phyloP scores from a whole-genome alignment of 1,140 invertebrate genomes.

The Brachionus plicatilis region DNA sequence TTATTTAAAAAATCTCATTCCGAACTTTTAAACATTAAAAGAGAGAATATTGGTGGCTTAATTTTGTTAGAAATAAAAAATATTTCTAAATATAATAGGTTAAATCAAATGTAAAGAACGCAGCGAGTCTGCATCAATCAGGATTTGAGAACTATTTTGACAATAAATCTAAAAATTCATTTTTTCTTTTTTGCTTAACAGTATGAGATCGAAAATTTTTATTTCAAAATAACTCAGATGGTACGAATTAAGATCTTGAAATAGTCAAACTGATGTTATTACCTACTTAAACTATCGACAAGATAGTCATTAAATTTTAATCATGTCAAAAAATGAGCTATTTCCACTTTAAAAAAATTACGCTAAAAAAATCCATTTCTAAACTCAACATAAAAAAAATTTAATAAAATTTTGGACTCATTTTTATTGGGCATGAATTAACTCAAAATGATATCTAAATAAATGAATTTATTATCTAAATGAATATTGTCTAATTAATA shows the following conservation, averaged over 20 bases:
- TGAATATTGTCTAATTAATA: too few relatives aligned
- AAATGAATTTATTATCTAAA: too few relatives aligned
- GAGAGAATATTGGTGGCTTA: not conserved
- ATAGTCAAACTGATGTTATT: constrained; percentile 21
- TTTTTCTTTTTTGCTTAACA: constrained; percentile 1
- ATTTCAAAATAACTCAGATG: constrained; percentile 15
- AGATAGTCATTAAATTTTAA: constrained; percentile 14
- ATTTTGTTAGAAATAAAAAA: not conserved
- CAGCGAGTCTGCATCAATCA: constrained; percentile 3
- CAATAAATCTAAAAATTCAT: not conserved
- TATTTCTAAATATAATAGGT: constrained; percentile 9
- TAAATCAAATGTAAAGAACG: constrained; percentile 24
- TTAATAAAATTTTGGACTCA: not conserved
- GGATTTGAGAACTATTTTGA: constrained; percentile 1
- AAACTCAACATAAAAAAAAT: not conserved
- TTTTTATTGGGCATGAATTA: too few relatives aligned
- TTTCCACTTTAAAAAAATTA: not conserved
- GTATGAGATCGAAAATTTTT: constrained; percentile 11
- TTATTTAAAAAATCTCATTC: constrained; percentile 21
- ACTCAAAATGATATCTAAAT: too few relatives aligned
- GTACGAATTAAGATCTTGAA: not conserved
- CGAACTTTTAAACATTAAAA: constrained; percentile 28
- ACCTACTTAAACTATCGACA: not conserved
- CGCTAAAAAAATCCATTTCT: not conserved
- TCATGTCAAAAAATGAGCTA: not conserved